These are phyloP conservation scores for Melopsittacus undulatus DNA, from an alignment of 2,797 vertebrate genomes.

Conservation along the genomic window DNA sequence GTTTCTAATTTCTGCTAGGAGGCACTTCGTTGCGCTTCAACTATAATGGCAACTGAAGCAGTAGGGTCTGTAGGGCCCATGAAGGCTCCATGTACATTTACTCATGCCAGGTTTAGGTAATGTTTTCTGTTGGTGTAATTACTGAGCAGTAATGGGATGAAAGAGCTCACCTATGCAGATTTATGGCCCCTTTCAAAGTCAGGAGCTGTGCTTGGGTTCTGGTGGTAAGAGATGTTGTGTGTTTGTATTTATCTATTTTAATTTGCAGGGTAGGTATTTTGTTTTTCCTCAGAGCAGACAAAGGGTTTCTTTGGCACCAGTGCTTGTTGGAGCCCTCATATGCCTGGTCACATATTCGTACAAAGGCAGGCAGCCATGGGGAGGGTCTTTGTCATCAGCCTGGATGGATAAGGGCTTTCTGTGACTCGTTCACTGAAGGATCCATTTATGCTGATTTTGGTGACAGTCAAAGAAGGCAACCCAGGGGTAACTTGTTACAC, in stretches of 20 bases:
- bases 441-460: background rate
- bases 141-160: background rate
- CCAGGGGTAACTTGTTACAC: background rate
- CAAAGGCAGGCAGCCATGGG: background rate
- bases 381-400: background rate
- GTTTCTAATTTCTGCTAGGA: conserved; percentile 36
- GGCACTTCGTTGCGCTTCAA: background rate
- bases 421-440: accelerated
- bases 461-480: background rate
- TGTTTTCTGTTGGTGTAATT: conserved; percentile 10
- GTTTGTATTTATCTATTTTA: background rate
- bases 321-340: background rate
- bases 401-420: background rate
- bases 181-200: background rate
- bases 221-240: background rate
- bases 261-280: accelerated
- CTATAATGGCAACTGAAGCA: background rate
- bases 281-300: background rate
- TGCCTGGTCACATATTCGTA: background rate
- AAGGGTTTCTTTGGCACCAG: background rate
- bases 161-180: background rate
- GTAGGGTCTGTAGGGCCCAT: background rate
- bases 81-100: background rate
- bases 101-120: background rate
- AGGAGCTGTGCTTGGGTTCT: background rate